Evolutionary conservation across 2,888 invertebrate species (phyloP).

Genomic region (Pristionchus mayeri): DNA sequence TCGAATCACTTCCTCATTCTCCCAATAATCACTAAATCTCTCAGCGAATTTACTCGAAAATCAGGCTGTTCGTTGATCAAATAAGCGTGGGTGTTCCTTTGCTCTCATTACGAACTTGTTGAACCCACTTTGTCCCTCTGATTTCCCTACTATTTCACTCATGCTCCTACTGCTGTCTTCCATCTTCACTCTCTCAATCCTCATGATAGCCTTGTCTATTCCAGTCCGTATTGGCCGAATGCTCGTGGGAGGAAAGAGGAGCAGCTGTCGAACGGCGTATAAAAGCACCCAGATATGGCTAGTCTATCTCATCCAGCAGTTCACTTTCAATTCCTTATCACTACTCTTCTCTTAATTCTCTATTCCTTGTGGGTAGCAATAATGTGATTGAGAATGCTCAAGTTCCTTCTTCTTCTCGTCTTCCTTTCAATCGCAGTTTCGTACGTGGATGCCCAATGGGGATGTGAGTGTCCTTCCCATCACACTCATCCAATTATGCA

Average conservation of each 20-base stretch:
- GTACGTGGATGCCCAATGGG: constrained; percentile 32
- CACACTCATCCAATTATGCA: neutral
- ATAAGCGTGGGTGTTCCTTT: neutral
- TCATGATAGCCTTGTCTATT: constrained; percentile 42
- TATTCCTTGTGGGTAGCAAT: neutral
- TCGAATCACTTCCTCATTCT: neutral
- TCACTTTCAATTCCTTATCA: neutral
- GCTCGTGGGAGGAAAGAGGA: neutral
- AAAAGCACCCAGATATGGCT: neutral
- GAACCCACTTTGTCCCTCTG: neutral
- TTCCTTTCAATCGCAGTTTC: constrained; percentile 27
- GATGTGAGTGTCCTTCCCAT: neutral
- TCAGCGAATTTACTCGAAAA: neutral
- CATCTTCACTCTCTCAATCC: neutral
- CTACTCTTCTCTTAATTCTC: neutral
- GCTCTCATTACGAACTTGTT: constrained; percentile 10
- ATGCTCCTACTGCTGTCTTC: neutral
- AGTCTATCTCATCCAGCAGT: neutral
- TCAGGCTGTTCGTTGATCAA: constrained; percentile 2
- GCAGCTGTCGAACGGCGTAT: neutral
- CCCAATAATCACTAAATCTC: constrained; percentile 13
- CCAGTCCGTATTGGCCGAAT: constrained; percentile 44
- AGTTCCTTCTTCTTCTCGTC: constrained; percentile 21
- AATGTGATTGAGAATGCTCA: constrained; percentile 6
- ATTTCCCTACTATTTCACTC: neutral